Conservation (phyloP, 2,888 invertebrate genomes). For the Sinhomidia bicolor region DNA sequence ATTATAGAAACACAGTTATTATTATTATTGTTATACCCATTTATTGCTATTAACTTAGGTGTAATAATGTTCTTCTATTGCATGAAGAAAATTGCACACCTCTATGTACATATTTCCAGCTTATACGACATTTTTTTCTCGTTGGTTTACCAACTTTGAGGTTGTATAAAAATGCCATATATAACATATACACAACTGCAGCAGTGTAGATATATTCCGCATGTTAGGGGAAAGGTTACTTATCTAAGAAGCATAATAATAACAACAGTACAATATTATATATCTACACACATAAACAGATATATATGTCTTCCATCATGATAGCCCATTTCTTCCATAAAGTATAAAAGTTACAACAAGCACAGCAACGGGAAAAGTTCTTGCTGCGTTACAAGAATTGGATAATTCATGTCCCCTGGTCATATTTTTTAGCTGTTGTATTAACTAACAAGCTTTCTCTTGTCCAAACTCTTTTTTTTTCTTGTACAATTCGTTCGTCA, state of each 20-base stretch:
- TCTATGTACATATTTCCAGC: too few species aligned
- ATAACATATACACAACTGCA: background rate
- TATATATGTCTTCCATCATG: slow-evolving; percentile 13
- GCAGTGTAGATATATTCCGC: background rate
- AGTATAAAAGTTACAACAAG: slow-evolving; percentile 4
- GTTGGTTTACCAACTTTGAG: background rate
- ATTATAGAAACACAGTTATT: background rate
- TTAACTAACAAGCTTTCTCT: slow-evolving; percentile 28
- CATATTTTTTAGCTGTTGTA: slow-evolving; percentile 28
- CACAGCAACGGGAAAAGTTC: background rate
- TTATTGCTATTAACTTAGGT: slow-evolving; percentile 24
- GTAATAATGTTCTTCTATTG: background rate
- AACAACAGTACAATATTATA: background rate
- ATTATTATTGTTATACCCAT: background rate
- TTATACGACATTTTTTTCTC: slow-evolving; percentile 13
- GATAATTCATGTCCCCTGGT: slow-evolving; percentile 58
- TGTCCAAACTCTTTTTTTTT: background rate
- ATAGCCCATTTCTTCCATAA: slow-evolving; percentile 13
- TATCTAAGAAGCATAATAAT: background rate
- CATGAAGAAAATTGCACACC: slow-evolving; percentile 23
- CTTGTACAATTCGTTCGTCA: slow-evolving; percentile 49
- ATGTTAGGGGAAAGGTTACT: slow-evolving; percentile 18
- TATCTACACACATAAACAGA: background rate
- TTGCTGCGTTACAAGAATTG: background rate
- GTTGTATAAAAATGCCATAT: background rate